Base-by-base conservation (phyloP, 2,113 vertebrate species). In the Bambusicola thoracicus region DNA sequence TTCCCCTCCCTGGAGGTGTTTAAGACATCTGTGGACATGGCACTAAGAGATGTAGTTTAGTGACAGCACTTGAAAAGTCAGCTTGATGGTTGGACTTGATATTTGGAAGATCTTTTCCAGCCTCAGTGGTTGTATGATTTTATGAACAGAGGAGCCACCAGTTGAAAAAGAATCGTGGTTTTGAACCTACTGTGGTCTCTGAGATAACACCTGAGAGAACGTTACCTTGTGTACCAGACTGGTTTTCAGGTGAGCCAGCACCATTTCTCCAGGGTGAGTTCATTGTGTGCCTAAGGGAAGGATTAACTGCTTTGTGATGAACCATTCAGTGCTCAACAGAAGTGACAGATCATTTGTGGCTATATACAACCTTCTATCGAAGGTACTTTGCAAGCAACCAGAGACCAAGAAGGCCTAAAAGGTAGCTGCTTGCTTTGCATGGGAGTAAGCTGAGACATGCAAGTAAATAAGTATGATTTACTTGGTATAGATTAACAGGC, bases 201-300 rank as follows among this genome's bases (percentile, higher is more conserved):
- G 49, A 62, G 44, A 34, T 61, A 32, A 63, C 19, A 14, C 30
- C 36, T 84, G 30, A 44, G 24, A 58, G 11, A 43, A 36, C 0
- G 0, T 76, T 51, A 81, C 3, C 32, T 75, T 51, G 12, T 25
- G 24, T 85, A 25, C 66, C 59, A 27, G 19, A 41, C 76, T 36
- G n/a, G 25, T 25, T 40, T 38, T 49, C 44, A 63, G 58, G 48
- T 32, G 16, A 40, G 27, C 20, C 20, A 78, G 38, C 36, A 25
- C 15, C 49, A 5, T 18, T 51, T 65, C 46, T 79, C 10, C 32
- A 51, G 14, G 41, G 46, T 34, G 51, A 80, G 41, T 44, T 70
- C 18, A 6, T 62, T 0, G 1, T 63, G 58, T 16, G 13, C 40
- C 3, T 0, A 2, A 58, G 44, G 49, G 32, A 75, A 80, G 49